Percentiles rank a stretch among this genome's conserved stretches.
Evolutionary conservation across 2,888 invertebrate species (phyloP).

Genomic region (Leucozona laternaria): DNA sequence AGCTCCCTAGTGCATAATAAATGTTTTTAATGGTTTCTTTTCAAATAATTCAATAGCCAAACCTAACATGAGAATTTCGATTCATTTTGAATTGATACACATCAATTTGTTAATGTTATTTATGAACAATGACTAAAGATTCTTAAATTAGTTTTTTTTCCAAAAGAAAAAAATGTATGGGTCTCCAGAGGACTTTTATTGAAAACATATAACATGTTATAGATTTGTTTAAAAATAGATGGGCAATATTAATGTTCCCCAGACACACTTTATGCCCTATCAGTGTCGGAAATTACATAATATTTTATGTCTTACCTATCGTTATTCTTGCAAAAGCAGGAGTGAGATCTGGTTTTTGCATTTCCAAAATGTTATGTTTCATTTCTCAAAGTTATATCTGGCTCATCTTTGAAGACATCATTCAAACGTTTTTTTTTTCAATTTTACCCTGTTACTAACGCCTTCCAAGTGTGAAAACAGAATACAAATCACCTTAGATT

Average conservation of each 20-base stretch:
- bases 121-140: neutral
- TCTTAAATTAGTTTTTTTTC: neutral
- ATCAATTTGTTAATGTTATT: neutral
- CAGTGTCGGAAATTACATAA: constrained; percentile 33
- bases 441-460: constrained; percentile 36
- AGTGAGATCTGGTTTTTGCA: neutral
- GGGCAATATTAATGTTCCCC: constrained; percentile 9
- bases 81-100: neutral
- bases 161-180: neutral
- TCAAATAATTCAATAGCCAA: too few relatives aligned
- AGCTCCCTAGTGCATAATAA: too few relatives aligned
- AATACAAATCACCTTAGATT: constrained; percentile 70
- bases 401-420: constrained; percentile 16
- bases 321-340: neutral
- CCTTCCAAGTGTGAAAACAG: constrained; percentile 59
- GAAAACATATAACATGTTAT: constrained; percentile 4
- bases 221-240: neutral
- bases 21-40: too few relatives aligned
- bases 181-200: constrained; percentile 1
- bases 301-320: constrained; percentile 28
- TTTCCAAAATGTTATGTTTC: constrained; percentile 1
- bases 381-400: constrained; percentile 18
- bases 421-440: constrained; percentile 13
- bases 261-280: constrained; percentile 17
- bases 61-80: too few relatives aligned